Evolutionary conservation across 2,888 invertebrate genomes (phyloP).

Genomic region (Oscheius sp.): DNA sequence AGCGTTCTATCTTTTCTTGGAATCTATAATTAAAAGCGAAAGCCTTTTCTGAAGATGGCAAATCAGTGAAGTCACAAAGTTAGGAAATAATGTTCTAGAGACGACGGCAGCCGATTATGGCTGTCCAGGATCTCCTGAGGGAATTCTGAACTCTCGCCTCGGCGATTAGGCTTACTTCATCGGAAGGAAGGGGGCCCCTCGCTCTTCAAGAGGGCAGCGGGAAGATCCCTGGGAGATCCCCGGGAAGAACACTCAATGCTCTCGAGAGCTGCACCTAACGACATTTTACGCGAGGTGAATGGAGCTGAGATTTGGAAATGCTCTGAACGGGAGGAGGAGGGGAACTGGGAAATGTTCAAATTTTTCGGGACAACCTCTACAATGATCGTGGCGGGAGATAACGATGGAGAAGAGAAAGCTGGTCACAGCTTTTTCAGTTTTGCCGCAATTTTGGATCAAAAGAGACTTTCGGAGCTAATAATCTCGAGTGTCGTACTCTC

Average conservation of each 20-base stretch:
- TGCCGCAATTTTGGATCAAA: not conserved
- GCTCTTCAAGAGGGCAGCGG: not conserved
- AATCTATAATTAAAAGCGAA: not conserved
- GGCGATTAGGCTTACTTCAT: constrained; percentile 25
- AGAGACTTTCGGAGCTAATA: not conserved
- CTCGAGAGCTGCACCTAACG: constrained; percentile 13
- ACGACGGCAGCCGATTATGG: constrained; percentile 15
- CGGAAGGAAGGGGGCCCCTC: constrained; percentile 14
- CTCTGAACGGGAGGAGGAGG: not conserved
- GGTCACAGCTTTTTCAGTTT: constrained; percentile 24
- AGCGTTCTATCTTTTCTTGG: too few species aligned
- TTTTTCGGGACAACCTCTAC: not conserved
- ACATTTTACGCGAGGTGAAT: not conserved
- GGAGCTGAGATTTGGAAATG: not conserved
- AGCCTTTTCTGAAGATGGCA: not conserved
- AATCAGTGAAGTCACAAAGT: not conserved
- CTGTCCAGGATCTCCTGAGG: not conserved
- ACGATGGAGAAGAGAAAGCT: not conserved
- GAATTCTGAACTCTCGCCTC: constrained; percentile 14
- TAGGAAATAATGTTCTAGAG: not conserved
- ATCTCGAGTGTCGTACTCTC: not conserved
- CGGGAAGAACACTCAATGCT: constrained; percentile 7
- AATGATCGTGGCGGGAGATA: not conserved
- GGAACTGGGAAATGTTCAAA: not conserved
- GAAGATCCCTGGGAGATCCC: not conserved